phyloP scores from a whole-genome alignment of 2,797 vertebrate species.

The Austrolebias charrua region DNA sequence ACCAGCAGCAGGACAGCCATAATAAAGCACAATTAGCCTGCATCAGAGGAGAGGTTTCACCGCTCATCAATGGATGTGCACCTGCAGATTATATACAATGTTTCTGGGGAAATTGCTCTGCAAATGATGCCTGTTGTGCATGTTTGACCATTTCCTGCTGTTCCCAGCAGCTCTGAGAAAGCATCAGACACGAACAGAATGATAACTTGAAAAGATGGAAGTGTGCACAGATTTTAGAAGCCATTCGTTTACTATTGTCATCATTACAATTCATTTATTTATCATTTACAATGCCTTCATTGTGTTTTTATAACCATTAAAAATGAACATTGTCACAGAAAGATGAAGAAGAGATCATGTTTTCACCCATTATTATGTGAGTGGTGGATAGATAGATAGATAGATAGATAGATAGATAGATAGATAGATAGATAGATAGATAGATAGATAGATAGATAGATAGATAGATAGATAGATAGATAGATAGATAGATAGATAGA shows the following conservation, averaged over 20 bases:
- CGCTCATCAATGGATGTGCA: slow-evolving; percentile 25
- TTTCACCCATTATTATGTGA: too few species aligned
- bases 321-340: too few species aligned
- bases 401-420: too few species aligned
- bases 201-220: background rate
- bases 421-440: too few species aligned
- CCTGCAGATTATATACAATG: slow-evolving; percentile 9
- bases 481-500: too few species aligned
- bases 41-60: slow-evolving; percentile 24
- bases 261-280: too few species aligned
- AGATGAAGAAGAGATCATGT: too few species aligned
- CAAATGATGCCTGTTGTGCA: slow-evolving; percentile 9
- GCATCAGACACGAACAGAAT: background rate
- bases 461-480: too few species aligned
- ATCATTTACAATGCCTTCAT: too few species aligned
- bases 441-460: too few species aligned
- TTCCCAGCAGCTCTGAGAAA: background rate
- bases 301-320: too few species aligned
- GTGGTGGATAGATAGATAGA: too few species aligned
- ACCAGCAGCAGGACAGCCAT: slow-evolving; percentile 34
- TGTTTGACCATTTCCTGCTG: slow-evolving; percentile 2
- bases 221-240: background rate
- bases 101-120: slow-evolving; percentile 16
- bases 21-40: slow-evolving; percentile 34
- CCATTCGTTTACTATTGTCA: background rate